Evolutionary conservation across 2,888 invertebrate genomes (phyloP).

Genomic region (Cephus spinipes): DNA sequence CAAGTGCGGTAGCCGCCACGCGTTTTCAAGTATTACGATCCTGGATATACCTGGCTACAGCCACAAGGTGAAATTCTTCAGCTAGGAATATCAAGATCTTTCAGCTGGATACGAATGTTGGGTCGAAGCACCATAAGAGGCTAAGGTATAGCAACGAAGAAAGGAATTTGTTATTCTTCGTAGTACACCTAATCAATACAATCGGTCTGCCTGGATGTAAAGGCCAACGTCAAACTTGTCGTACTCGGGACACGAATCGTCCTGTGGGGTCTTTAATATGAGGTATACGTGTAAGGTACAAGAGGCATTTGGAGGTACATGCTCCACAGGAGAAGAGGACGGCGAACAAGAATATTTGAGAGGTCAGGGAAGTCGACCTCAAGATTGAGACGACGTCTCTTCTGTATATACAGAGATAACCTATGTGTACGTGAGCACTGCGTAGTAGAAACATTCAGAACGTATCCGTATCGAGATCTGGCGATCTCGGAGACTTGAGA

Average conservation of each 20-base stretch:
- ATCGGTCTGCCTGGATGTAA: not conserved
- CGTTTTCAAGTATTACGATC: not conserved
- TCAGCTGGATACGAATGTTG: not conserved
- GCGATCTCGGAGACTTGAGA: conserved; percentile 11
- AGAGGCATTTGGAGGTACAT: not conserved
- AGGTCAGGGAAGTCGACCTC: not conserved
- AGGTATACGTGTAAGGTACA: not conserved
- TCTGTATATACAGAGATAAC: not conserved
- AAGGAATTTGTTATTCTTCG: not conserved
- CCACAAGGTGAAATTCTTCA: not conserved
- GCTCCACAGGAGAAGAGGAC: not conserved
- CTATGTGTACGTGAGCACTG: not conserved
- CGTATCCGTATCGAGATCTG: not conserved
- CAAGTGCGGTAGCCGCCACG: not conserved
- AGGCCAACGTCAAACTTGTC: not conserved
- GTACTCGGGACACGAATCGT: not conserved
- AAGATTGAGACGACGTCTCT: not conserved
- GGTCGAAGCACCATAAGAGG: not conserved
- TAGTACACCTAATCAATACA: not conserved
- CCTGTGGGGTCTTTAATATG: not conserved
- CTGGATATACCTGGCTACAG: not conserved
- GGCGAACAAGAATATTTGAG: not conserved
- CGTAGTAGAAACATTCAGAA: not conserved
- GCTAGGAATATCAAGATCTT: not conserved
- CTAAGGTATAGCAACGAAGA: not conserved